phyloP scores from a whole-genome alignment of 1,140 invertebrate species.

The Drosophila ambigua region DNA sequence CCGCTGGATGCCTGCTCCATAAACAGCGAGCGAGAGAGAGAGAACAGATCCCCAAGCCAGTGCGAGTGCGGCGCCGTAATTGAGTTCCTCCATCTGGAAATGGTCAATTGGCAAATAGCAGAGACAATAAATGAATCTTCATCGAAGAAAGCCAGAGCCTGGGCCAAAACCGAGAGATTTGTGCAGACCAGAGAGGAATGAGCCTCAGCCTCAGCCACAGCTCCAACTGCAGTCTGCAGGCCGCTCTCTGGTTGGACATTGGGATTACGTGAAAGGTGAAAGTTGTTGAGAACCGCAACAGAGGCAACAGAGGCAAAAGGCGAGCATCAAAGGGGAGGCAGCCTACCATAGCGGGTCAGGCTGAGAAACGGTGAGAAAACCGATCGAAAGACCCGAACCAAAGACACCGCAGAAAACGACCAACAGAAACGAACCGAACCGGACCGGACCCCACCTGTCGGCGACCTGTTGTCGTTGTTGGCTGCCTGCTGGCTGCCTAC shows the following conservation, averaged over 20 bases:
- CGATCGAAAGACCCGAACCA: constrained; percentile 22
- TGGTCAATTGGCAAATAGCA: constrained; percentile 64
- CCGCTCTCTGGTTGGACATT: constrained; percentile 22
- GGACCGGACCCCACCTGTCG: constrained; percentile 67
- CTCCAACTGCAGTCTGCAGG: too few relatives aligned
- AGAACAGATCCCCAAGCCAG: constrained; percentile 8
- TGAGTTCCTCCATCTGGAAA: constrained; percentile 56
- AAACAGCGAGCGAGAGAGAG: constrained; percentile 38
- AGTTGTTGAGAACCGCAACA: constrained; percentile 78
- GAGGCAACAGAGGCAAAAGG: constrained; percentile 24
- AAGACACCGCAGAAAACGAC: neutral
- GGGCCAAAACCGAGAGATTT: constrained; percentile 33
- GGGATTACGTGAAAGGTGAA: constrained; percentile 81
- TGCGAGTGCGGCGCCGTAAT: constrained; percentile 39
- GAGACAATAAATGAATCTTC: constrained; percentile 71
- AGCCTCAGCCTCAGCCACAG: too few relatives aligned
- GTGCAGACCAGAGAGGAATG: neutral
- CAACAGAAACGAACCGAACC: constrained; percentile 15
- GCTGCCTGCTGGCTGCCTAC: too few relatives aligned
- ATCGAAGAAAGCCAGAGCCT: constrained; percentile 28
- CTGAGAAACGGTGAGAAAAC: constrained; percentile 61
- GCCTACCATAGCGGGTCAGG: constrained; percentile 42
- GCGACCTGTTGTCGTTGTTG: constrained; percentile 27
- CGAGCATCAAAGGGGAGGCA: constrained; percentile 28
- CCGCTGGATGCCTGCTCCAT: constrained; percentile 49